Evolutionary conservation across 2,888 invertebrate species (phyloP).

Genomic region (Ceratothoa steindachneri): DNA sequence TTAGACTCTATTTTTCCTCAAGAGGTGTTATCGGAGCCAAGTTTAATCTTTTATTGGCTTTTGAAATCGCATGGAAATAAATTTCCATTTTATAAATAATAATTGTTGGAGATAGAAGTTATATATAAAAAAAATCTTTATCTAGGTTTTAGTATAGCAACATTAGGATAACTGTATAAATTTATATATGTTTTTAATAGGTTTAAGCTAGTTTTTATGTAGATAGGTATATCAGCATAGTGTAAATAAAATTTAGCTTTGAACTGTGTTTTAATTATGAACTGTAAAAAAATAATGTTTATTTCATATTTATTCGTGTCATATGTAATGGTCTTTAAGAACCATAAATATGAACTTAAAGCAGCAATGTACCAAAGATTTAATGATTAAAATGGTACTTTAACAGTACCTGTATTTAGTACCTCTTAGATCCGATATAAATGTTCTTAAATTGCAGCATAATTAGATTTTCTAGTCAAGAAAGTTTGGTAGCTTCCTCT

Average conservation of each 20-base stretch:
- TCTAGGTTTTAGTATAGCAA: background rate
- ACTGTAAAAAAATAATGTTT: background rate
- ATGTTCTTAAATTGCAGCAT: background rate
- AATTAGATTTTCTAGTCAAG: background rate
- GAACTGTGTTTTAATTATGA: background rate
- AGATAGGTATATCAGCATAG: background rate
- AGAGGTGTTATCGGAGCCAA: background rate
- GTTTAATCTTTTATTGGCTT: background rate
- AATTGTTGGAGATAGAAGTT: background rate
- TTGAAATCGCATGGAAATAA: background rate
- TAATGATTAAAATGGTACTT: background rate
- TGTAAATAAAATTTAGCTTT: background rate
- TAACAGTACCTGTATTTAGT: background rate
- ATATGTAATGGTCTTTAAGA: background rate
- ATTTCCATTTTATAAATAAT: background rate
- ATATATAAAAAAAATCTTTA: background rate
- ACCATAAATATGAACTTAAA: background rate
- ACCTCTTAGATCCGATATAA: background rate
- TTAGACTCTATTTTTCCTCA: background rate
- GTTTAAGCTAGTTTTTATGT: background rate
- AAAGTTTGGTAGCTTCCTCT: no score
- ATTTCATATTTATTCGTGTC: background rate
- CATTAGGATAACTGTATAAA: background rate
- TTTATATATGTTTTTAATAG: background rate
- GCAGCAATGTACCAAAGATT: background rate